Percentiles rank a stretch among this genome's conserved stretches.
These are phyloP conservation scores for Dinomys branickii DNA, from an alignment of 2,113 vertebrate species.

Conservation along the genomic window DNA sequence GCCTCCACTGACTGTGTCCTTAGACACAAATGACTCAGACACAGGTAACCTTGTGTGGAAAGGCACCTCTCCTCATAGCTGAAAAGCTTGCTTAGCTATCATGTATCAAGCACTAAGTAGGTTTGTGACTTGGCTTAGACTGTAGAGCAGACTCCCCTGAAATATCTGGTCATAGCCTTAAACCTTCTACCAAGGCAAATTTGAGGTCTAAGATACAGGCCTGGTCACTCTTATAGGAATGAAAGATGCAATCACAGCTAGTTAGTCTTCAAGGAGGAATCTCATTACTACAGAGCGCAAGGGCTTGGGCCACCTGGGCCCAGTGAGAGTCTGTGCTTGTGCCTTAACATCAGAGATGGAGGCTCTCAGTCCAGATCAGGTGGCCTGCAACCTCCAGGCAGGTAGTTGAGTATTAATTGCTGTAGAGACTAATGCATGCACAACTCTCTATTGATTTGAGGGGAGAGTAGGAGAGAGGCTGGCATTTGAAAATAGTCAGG, in stretches of 20 bases:
- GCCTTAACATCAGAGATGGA: not conserved
- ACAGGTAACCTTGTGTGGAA: not conserved
- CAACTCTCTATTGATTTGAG: not conserved
- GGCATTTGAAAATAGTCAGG: not conserved
- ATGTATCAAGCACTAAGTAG: not conserved
- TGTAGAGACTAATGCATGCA: not conserved
- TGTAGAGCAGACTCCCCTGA: not conserved
- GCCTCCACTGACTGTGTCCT: not conserved
- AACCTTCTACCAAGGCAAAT: not conserved
- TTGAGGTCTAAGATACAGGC: not conserved
- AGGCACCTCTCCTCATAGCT: not conserved
- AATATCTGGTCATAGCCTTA: not conserved
- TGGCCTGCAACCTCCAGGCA: not conserved
- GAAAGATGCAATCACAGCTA: not conserved
- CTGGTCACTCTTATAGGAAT: not conserved
- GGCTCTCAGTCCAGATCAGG: not conserved
- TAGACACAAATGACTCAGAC: not conserved
- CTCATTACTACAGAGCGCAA: not conserved
- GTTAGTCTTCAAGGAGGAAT: not conserved
- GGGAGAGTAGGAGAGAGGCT: not conserved
- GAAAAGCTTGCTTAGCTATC: not conserved
- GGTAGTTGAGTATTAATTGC: not conserved
- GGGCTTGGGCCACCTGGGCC: not conserved
- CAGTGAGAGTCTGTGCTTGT: not conserved
- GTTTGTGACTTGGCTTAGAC: not conserved